Evolutionary conservation across 2,888 invertebrate species (phyloP).

Genomic region (Masnerella sp.): DNA sequence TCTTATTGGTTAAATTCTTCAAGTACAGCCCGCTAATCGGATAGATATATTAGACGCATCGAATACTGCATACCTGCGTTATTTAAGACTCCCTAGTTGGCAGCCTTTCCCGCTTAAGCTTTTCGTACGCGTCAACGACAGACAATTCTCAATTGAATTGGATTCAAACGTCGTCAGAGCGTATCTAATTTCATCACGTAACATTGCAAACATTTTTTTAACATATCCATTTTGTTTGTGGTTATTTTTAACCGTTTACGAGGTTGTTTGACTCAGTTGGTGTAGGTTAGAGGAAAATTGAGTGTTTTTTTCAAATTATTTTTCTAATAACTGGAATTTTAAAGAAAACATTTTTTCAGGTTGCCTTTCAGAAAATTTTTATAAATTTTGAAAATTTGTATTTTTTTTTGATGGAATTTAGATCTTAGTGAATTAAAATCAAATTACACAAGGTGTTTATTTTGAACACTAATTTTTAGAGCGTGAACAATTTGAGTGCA

Average conservation of each 20-base stretch:
- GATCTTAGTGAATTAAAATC: too few relatives aligned
- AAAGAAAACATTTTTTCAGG: too few relatives aligned
- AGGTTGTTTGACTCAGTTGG: too few relatives aligned
- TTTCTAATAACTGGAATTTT: too few relatives aligned
- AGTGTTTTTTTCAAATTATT: too few relatives aligned
- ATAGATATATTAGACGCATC: conserved; percentile 60
- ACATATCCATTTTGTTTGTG: neutral
- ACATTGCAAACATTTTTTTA: neutral
- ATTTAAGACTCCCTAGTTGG: conserved; percentile 59
- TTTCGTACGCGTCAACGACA: conserved; percentile 35
- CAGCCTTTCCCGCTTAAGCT: conserved; percentile 36
- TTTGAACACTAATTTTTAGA: neutral
- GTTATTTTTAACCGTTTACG: too few relatives aligned
- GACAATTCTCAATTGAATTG: conserved; percentile 41
- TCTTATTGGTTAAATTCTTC: conserved; percentile 57
- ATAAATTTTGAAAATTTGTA: neutral
- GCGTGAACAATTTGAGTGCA: too few relatives aligned
- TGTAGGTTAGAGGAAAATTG: too few relatives aligned
- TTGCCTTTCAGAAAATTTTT: too few relatives aligned
- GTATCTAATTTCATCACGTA: neutral
- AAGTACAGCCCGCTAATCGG: conserved; percentile 54
- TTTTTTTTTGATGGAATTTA: neutral
- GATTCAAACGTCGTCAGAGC: neutral
- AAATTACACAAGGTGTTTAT: too few relatives aligned
- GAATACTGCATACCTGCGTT: conserved; percentile 54